phyloP scores from a whole-genome alignment of 2,113 vertebrate genomes.

The Asarcornis scutulata region DNA sequence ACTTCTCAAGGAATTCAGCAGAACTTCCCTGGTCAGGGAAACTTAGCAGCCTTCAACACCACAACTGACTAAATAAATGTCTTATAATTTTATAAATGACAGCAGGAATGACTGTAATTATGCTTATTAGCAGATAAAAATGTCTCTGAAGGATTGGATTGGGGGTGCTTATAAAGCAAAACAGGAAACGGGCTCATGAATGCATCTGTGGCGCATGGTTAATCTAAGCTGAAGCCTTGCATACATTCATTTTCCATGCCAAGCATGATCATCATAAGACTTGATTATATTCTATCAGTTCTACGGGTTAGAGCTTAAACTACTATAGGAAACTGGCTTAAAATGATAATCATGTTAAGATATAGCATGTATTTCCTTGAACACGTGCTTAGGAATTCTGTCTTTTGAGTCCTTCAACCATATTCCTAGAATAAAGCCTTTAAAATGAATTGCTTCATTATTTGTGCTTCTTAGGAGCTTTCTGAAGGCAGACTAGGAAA shows the following conservation, averaged over 20 bases:
- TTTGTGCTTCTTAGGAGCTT: not conserved
- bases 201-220: constrained; percentile 19
- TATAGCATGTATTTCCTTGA: constrained; percentile 11
- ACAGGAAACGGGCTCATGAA: constrained; percentile 55
- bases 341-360: constrained; percentile 46
- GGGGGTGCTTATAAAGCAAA: constrained; percentile 40
- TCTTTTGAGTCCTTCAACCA: constrained; percentile 4
- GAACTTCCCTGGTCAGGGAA: constrained; percentile 32
- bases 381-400: not conserved
- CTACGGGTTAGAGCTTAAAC: constrained; percentile 21
- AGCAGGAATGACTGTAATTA: constrained; percentile 57
- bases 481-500: not conserved
- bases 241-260: constrained; percentile 41
- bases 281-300: constrained; percentile 40
- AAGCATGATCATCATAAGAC: constrained; percentile 37
- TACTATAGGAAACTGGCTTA: constrained; percentile 42
- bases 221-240: constrained; percentile 41
- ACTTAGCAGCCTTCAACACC: constrained; percentile 14
- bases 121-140: constrained; percentile 58
- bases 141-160: constrained; percentile 36
- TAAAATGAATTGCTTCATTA: not conserved
- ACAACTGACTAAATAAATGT: constrained; percentile 35
- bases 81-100: constrained; percentile 62
- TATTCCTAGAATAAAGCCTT: constrained; percentile 5
- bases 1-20: not conserved